Evolutionary conservation across 1,140 invertebrate species (phyloP), one percentile per base, ranked within the genome.

Genomic region (Drosophila ficusphila): DNA sequence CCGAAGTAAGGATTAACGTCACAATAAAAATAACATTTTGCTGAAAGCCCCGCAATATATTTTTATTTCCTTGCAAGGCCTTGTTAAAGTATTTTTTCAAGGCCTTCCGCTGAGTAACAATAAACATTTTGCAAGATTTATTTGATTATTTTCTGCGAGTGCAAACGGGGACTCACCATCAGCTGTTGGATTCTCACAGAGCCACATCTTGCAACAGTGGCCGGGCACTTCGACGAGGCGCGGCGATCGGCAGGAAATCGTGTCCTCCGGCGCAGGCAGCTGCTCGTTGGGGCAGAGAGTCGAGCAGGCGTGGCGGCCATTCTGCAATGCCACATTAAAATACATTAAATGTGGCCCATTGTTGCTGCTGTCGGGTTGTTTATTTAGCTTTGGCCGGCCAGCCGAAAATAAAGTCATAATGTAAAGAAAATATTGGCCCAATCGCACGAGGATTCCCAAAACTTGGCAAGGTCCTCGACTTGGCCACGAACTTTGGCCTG

Each of bases 161-260:
- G 9, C 11, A 23, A 0, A 0, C 5, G 27, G 9, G 58, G 64
- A 85, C 90, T 90, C 90, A 91, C 91, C 91, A 82, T 91, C 91
- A 93, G 93, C 93, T 92, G 92, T 92, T 76, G 93, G 92, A 71
- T 92, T 93, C 85, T 94, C 94, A 90, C 95, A 96, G 81, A 95
- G 93, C 95, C 95, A 96, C 90, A 96, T 94, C 54, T 94, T 92
- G 85, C 95, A 96, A 82, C 95, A 96, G 64, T 95, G 94, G 16
- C 93, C 94, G 6, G 93, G 93, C 12, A 96, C 92, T 51, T 94
- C 92, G n/a, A 95, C 93, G 23, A 96, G 92, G 27, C 93, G 92
- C 2, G 95, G 94, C 73, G 94, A 92, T 79, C 92, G 91, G 90
- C 95, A 95, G 33, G 92, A 91, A 74, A 83, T 86, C 56, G 90